Percentiles rank a stretch among this genome's conserved stretches.
These are phyloP conservation scores for Strix uralensis DNA, from an alignment of 2,113 vertebrate genomes.

Conservation along the genomic window DNA sequence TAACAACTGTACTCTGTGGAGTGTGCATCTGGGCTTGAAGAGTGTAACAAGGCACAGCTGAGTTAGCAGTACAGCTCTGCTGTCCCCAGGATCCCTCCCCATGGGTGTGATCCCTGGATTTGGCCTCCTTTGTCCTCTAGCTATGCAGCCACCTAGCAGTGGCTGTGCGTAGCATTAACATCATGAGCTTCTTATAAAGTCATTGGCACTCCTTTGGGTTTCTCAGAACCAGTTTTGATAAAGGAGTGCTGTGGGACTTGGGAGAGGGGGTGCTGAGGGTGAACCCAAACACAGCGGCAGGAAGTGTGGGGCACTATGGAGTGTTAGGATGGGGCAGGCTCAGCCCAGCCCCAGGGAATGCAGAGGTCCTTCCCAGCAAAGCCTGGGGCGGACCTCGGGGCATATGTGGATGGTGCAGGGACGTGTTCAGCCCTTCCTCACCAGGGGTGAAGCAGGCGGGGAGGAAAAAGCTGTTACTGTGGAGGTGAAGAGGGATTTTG, in stretches of 20 bases:
- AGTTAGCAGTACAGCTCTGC: background rate
- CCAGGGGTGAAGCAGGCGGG: background rate
- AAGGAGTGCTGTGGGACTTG: background rate
- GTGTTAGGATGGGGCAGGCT: background rate
- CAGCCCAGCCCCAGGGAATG: background rate
- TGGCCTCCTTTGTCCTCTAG: background rate
- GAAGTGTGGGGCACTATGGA: background rate
- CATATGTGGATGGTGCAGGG: rapidly evolving
- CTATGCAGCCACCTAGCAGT: background rate
- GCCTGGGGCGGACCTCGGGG: background rate
- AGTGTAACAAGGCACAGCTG: background rate
- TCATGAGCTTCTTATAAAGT: background rate
- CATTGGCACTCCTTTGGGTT: background rate
- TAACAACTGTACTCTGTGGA: background rate
- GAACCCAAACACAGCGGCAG: background rate
- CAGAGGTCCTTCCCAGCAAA: background rate
- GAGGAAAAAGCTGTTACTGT: background rate
- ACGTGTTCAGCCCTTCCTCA: background rate
- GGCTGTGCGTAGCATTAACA: rapidly evolving
- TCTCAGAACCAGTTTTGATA: background rate
- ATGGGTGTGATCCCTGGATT: background rate
- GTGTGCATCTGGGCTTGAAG: background rate
- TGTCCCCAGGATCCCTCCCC: background rate
- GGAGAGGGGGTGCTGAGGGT: background rate
- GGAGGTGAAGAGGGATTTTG: background rate